Evolutionary conservation across 2,888 invertebrate genomes (phyloP).

Genomic region (Tubiluchus corallicola): DNA sequence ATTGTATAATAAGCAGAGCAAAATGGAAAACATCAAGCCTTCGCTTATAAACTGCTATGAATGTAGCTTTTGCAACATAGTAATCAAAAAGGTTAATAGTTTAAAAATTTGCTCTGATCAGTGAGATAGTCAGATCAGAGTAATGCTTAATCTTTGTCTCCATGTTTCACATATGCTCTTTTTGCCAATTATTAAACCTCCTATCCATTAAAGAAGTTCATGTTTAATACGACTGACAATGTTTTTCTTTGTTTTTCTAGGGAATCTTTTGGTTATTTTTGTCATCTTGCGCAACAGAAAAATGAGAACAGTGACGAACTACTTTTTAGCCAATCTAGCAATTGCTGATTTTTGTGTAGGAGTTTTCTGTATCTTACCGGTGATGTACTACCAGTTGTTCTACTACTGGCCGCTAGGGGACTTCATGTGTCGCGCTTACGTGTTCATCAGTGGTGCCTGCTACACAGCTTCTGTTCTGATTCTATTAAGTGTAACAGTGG

Average conservation of each 20-base stretch:
- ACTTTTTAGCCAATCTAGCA: conserved; percentile 73
- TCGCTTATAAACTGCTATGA: too few relatives aligned
- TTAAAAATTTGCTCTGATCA: too few relatives aligned
- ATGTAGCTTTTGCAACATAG: too few relatives aligned
- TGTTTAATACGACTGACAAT: too few relatives aligned
- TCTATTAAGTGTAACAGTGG: conserved; percentile 18
- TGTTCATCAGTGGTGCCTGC: background rate
- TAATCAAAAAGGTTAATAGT: too few relatives aligned
- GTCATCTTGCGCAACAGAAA: conserved; percentile 63
- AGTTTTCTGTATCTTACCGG: conserved; percentile 63
- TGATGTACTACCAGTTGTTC: background rate
- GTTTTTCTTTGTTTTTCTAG: conserved; percentile 39
- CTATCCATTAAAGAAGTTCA: too few relatives aligned
- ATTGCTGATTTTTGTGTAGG: conserved; percentile 81
- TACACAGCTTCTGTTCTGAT: conserved; percentile 37
- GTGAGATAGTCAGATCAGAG: too few relatives aligned
- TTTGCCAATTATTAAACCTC: too few relatives aligned
- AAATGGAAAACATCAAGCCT: too few relatives aligned
- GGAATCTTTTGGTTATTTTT: conserved; percentile 64
- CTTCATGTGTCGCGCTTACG: background rate
- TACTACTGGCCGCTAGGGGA: conserved; percentile 1
- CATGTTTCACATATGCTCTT: too few relatives aligned
- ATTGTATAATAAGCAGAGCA: too few relatives aligned
- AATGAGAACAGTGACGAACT: conserved; percentile 70
- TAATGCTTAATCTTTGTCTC: too few relatives aligned